phyloP scores from a whole-genome alignment of 2,797 vertebrate genomes.

The Gorsachius magnificus region DNA sequence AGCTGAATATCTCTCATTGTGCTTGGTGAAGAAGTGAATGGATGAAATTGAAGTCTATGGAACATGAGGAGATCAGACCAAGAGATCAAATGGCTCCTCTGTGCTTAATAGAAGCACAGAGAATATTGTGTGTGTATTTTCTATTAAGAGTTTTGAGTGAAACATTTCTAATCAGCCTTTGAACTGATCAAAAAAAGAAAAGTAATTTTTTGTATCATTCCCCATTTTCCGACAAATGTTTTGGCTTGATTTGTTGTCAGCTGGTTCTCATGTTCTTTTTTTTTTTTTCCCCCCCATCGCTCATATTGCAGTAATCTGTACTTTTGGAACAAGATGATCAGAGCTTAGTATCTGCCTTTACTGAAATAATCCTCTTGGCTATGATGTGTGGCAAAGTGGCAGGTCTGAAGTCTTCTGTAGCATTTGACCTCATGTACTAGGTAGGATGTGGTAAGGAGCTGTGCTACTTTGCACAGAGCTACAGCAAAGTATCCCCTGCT shows the following conservation, averaged over 20 bases:
- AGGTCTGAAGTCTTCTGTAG: neutral
- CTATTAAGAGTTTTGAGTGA: neutral
- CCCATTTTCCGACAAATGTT: neutral
- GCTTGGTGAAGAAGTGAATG: neutral
- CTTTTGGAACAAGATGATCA: neutral
- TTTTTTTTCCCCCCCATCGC: no score
- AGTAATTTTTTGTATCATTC: neutral
- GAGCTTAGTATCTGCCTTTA: neutral
- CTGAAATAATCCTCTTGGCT: neutral
- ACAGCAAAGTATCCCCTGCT: neutral
- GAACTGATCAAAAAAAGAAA: neutral
- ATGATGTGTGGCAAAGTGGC: neutral
- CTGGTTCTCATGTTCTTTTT: neutral
- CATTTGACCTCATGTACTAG: neutral
- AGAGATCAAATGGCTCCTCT: neutral
- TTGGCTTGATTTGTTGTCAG: neutral
- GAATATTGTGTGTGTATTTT: neutral
- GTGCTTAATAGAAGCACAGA: neutral
- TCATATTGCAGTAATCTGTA: neutral
- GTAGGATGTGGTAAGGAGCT: neutral
- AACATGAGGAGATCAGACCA: neutral
- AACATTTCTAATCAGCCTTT: neutral
- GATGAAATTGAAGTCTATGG: neutral
- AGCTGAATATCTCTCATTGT: neutral
- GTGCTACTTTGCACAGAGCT: neutral